Evolutionary conservation across 1,140 invertebrate genomes (phyloP).

Genomic region (Drosophila pectinifera): DNA sequence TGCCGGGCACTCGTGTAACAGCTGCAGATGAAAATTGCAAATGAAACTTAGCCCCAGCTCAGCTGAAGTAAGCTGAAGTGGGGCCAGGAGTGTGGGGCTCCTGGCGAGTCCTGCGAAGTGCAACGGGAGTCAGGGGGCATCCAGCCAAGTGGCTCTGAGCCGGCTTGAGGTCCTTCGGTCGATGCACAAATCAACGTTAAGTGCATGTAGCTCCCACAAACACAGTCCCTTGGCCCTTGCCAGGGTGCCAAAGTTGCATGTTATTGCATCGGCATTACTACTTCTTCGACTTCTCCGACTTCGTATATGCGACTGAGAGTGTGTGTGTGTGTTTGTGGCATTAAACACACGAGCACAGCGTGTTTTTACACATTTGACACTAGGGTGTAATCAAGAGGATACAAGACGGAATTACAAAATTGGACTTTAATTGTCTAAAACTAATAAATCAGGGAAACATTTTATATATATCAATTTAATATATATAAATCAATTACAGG

Average conservation of each 20-base stretch:
- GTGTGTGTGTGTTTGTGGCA: conserved; percentile 12
- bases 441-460: too few relatives aligned
- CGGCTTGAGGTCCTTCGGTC: conserved; percentile 48
- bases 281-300: conserved; percentile 26
- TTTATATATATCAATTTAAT: too few relatives aligned
- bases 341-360: conserved; percentile 22
- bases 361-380: conserved; percentile 10
- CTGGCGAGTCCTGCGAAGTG: conserved; percentile 22
- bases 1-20: conserved; percentile 66
- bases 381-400: conserved; percentile 2
- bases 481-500: too few relatives aligned
- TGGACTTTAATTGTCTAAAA: background rate
- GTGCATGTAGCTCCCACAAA: conserved; percentile 70
- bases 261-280: conserved; percentile 79
- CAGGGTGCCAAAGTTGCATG: conserved; percentile 78
- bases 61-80: conserved; percentile 40
- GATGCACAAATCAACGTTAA: conserved; percentile 79
- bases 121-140: conserved; percentile 24
- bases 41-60: conserved; percentile 70
- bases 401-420: conserved; percentile 10
- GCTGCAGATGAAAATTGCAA: conserved; percentile 81
- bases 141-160: conserved; percentile 37
- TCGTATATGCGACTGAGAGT: background rate
- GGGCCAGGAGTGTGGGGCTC: background rate
- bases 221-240: conserved; percentile 29